Conservation (phyloP, 2,888 invertebrate genomes). For the Heliconius charithonia region DNA sequence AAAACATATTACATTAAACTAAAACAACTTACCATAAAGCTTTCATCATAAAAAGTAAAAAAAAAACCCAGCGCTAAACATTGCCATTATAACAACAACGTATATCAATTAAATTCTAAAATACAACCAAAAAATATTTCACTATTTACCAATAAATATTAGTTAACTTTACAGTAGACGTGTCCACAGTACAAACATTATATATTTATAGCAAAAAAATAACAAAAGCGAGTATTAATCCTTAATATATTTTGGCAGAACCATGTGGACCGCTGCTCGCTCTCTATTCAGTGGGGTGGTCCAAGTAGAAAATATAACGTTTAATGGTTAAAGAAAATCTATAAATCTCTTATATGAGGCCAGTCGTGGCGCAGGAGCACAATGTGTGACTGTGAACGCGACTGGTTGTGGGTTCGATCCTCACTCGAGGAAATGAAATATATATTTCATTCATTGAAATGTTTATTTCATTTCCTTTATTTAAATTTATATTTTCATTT, state of each 20-base stretch:
- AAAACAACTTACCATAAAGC: too few species aligned
- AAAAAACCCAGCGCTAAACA: too few species aligned
- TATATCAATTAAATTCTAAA: neutral
- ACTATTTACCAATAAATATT: slow-evolving; percentile 5
- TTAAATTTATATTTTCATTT: too few species aligned
- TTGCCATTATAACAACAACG: neutral
- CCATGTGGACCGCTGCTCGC: slow-evolving; percentile 51
- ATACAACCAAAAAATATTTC: neutral
- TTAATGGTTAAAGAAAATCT: neutral
- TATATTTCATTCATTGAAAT: too few species aligned
- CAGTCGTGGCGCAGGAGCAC: too few species aligned
- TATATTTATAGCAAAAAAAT: slow-evolving; percentile 6
- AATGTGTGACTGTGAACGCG: too few species aligned
- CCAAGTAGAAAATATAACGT: neutral
- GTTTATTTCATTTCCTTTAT: too few species aligned
- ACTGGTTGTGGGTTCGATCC: too few species aligned
- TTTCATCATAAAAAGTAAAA: too few species aligned
- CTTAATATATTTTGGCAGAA: slow-evolving; percentile 47
- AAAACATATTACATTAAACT: too few species aligned
- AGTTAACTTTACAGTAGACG: slow-evolving; percentile 2
- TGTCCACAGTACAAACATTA: neutral
- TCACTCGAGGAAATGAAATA: too few species aligned
- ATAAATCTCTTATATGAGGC: too few species aligned
- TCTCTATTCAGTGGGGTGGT: slow-evolving; percentile 4
- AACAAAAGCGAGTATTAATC: neutral